Evolutionary conservation across 2,888 invertebrate genomes (phyloP).

Genomic region (Orthonevra nobilis): DNA sequence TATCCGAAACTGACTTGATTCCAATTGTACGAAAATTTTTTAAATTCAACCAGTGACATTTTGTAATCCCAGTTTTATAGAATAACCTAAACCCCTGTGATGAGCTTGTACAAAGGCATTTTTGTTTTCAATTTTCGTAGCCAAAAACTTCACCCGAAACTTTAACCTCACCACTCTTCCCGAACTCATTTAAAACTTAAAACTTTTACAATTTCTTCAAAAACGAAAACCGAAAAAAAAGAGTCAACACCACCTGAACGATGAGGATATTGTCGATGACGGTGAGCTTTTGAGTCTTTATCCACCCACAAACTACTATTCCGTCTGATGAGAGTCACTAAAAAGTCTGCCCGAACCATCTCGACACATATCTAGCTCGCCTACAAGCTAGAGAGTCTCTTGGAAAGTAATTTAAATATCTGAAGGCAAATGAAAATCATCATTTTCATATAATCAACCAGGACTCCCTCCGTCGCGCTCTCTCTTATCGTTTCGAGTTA

Average conservation of each 20-base stretch:
- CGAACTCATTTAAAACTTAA: slow-evolving; percentile 40
- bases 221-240: slow-evolving; percentile 11
- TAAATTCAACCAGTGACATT: too few species aligned
- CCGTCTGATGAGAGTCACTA: neutral
- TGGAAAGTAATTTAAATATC: slow-evolving; percentile 64
- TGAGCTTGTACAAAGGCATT: too few species aligned
- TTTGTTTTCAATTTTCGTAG: slow-evolving; percentile 44
- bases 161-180: neutral
- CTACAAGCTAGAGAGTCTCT: slow-evolving; percentile 35
- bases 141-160: slow-evolving; percentile 7
- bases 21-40: too few species aligned
- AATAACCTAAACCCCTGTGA: too few species aligned
- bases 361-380: slow-evolving; percentile 4
- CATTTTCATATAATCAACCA: slow-evolving; percentile 44
- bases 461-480: neutral
- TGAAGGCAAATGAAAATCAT: slow-evolving; percentile 61
- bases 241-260: neutral
- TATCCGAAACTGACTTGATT: too few species aligned
- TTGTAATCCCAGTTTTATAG: too few species aligned
- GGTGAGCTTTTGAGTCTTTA: slow-evolving; percentile 35
- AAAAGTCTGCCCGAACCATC: neutral
- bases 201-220: slow-evolving; percentile 58
- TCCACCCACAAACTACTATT: slow-evolving; percentile 17
- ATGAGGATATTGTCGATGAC: slow-evolving; percentile 20
- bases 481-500: slow-evolving; percentile 65